Conservation (phyloP, 2,888 invertebrate species). For the Holacanthella duospinosa region DNA sequence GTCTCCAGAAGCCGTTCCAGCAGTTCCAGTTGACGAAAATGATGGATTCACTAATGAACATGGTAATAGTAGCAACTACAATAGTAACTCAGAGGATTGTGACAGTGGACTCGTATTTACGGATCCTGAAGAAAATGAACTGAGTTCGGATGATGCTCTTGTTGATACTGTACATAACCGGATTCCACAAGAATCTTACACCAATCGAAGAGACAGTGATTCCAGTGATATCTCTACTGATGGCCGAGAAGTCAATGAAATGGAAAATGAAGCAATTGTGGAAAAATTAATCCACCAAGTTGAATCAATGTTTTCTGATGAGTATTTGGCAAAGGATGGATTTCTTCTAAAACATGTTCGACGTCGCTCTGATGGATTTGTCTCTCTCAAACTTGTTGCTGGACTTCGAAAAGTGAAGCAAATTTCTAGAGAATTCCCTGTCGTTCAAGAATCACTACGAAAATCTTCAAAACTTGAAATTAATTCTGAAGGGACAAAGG, state of each 20-base stretch:
- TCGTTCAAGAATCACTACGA: conserved; percentile 74
- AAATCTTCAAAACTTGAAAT: conserved; percentile 68
- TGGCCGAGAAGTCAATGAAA: conserved; percentile 13
- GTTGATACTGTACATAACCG: neutral
- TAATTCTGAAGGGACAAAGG: conserved; percentile 80
- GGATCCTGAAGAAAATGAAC: conserved; percentile 12
- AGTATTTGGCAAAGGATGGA: conserved; percentile 87
- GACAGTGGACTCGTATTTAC: conserved; percentile 5
- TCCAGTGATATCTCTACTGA: conserved; percentile 21
- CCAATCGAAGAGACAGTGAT: conserved; percentile 22
- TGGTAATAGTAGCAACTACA: neutral
- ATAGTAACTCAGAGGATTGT: neutral
- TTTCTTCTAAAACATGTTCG: conserved; percentile 89
- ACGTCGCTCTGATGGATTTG: conserved; percentile 89
- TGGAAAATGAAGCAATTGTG: conserved; percentile 50
- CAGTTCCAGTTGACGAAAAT: too few species aligned
- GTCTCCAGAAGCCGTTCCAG: neutral
- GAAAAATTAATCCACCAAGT: conserved; percentile 74
- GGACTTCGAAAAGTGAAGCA: conserved; percentile 92
- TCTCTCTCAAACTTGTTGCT: conserved; percentile 84
- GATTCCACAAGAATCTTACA: neutral
- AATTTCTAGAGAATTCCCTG: conserved; percentile 84
- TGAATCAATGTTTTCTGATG: conserved; percentile 92
- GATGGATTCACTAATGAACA: too few species aligned
- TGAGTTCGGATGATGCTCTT: conserved; percentile 1